Evolutionary conservation across 1,140 invertebrate genomes (phyloP), one percentile per base, ranked within the genome.

Genomic region (Vollenhovia emeryi): DNA sequence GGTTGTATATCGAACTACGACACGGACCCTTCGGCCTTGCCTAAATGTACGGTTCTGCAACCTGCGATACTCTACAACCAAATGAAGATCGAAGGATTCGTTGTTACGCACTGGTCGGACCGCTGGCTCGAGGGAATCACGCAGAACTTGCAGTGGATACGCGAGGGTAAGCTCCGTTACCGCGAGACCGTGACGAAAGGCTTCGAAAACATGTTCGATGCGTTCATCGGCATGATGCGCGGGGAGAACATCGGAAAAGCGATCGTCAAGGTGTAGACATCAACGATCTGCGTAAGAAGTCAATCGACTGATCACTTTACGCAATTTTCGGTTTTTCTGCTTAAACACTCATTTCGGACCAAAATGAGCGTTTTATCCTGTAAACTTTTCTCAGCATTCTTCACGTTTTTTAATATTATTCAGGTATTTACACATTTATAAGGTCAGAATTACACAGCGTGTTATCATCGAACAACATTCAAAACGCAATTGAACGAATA

Each of bases 181-280:
- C 93, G 91, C 75, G 96, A 97, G 93, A 96, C 96, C 13, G 87
- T 96, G 3, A 96, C 95, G 0, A 92, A 96, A 43, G 97, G 96
- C 3, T 97, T 97, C 88, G 96, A 97, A 52, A 96, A 96, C 74
- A 96, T 96, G 93, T 95, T 95, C 30, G 90, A 96, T 21, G 96
- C 96, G 9, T 97, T 97, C 87, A 93, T 96, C 57, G 95, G 95
- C 27, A 95, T 97, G 91, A 93, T 97, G 36, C 92, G 92, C 43
- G 96, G 97, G 30, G 94, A 95, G 73, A 97, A 96, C 92, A 94
- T 92, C 24, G 97, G 97, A 40, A 97, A 97, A 94, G 95, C 96
- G 55, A 90, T 97, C 74, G 95, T 97, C 9, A 95, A 96, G 93
- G 94, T 93, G 3, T 88, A 87, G 1, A 27, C 13, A 8, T 69